Conservation (phyloP, 2,888 invertebrate species). For the Drosophila eohydei region DNA sequence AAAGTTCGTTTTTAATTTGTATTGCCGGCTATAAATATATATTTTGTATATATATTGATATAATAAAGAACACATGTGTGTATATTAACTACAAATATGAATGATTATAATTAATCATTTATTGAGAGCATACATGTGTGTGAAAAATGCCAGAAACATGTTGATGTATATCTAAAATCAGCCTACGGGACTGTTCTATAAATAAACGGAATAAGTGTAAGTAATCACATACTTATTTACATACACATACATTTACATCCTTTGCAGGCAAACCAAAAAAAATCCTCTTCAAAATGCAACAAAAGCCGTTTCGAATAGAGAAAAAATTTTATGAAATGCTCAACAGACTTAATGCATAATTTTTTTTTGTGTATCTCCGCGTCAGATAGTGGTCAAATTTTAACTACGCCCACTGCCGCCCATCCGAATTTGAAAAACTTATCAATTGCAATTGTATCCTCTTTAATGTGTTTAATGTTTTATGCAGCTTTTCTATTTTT, state of each 20-base stretch:
- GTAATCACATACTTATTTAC: conserved; percentile 5
- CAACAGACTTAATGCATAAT: not conserved
- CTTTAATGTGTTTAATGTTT: not conserved
- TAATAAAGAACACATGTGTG: not conserved
- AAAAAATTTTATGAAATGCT: not conserved
- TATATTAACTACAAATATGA: conserved; percentile 4
- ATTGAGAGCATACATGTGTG: not conserved
- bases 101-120: conserved; percentile 11
- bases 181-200: conserved; percentile 36
- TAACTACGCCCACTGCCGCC: conserved; percentile 5
- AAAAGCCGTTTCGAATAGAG: too few species aligned
- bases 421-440: not conserved
- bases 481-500: not conserved
- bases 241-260: not conserved
- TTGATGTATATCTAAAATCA: conserved; percentile 33
- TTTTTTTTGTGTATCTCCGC: conserved; percentile 5
- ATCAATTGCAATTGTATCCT: not conserved
- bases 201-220: conserved; percentile 32
- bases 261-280: not conserved
- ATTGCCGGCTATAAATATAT: conserved; percentile 46
- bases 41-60: conserved; percentile 18
- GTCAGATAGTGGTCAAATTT: not conserved
- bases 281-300: not conserved
- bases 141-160: conserved; percentile 11
- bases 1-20: conserved; percentile 45